Evolutionary conservation across 2,113 vertebrate genomes (phyloP).

Genomic region (Balaeniceps rex): DNA sequence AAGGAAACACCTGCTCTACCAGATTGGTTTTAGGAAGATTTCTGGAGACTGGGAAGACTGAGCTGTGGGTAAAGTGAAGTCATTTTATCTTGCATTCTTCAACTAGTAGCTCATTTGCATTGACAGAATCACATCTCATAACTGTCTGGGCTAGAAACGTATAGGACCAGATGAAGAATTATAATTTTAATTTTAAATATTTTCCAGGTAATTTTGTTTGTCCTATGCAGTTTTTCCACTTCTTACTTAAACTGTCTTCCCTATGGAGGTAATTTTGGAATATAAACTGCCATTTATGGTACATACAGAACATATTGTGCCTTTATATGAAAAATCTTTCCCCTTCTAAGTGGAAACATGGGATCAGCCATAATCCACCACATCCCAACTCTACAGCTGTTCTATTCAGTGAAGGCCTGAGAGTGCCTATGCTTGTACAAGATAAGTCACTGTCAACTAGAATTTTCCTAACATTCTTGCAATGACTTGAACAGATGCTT

Average conservation of each 20-base stretch:
- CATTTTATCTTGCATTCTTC: background rate
- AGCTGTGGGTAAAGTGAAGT: background rate
- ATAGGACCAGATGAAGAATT: background rate
- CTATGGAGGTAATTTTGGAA: background rate
- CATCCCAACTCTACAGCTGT: background rate
- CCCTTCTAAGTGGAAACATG: background rate
- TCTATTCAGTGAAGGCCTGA: background rate
- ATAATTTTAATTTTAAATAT: background rate
- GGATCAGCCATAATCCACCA: background rate
- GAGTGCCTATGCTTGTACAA: background rate
- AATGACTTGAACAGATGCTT: background rate
- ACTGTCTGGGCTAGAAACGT: background rate
- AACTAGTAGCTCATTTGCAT: background rate
- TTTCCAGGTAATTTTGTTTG: background rate
- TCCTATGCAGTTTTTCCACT: background rate
- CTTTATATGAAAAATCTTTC: background rate
- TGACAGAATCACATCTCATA: background rate
- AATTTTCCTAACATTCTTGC: background rate
- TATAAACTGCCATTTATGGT: background rate
- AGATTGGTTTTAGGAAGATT: background rate
- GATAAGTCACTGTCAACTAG: background rate
- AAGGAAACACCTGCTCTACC: background rate
- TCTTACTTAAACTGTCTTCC: background rate
- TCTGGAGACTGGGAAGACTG: background rate
- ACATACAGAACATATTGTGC: background rate